These are phyloP conservation scores for Etheostoma cragini DNA, from an alignment of 2,113 vertebrate genomes.

Conservation along the genomic window DNA sequence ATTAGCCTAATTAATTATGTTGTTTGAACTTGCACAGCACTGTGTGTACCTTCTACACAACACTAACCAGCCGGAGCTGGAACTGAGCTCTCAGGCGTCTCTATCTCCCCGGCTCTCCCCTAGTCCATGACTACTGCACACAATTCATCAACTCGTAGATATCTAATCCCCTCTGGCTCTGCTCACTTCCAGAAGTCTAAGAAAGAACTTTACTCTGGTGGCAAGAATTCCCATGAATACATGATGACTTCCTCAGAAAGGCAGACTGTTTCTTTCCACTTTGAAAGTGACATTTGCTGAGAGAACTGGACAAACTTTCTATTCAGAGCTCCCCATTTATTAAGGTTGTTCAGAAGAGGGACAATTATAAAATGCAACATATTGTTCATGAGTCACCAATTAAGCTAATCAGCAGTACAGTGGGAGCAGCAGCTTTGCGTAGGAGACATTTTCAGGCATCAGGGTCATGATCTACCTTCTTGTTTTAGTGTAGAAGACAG, in stretches of 20 bases:
- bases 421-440: constrained; percentile 59
- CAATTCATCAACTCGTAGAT: constrained; percentile 81
- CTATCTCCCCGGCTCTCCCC: constrained; percentile 77
- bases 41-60: constrained; percentile 85
- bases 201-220: constrained; percentile 83
- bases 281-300: constrained; percentile 74
- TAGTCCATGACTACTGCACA: constrained; percentile 82
- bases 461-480: constrained; percentile 30
- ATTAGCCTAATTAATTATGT: constrained; percentile 89
- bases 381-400: constrained; percentile 78
- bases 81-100: constrained; percentile 81
- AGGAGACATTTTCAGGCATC: constrained; percentile 56
- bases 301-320: constrained; percentile 54
- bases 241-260: constrained; percentile 77
- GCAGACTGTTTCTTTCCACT: constrained; percentile 67
- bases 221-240: constrained; percentile 83
- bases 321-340: constrained; percentile 46
- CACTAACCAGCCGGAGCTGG: constrained; percentile 83
- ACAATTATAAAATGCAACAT: constrained; percentile 69
- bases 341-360: constrained; percentile 35
- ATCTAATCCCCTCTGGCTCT: constrained; percentile 78
- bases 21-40: constrained; percentile 86
- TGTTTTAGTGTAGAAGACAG: constrained; percentile 52
- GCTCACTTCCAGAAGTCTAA: constrained; percentile 78
- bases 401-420: constrained; percentile 75